Evolutionary conservation across 2,888 invertebrate genomes (phyloP).

Genomic region (Dioctria rufipes): DNA sequence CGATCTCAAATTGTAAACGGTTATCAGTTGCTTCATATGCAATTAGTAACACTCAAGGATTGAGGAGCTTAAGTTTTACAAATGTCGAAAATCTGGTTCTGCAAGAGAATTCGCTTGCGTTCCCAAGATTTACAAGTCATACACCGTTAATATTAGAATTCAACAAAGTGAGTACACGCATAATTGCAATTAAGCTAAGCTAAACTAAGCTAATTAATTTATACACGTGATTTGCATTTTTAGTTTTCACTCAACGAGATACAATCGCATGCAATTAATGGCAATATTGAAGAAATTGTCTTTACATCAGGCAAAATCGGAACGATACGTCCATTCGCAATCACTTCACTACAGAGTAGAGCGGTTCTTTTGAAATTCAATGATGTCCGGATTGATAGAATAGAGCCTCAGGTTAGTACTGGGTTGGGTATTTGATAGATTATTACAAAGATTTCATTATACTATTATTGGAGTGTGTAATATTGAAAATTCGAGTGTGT

Average conservation of each 20-base stretch:
- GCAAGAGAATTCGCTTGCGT: constrained; percentile 76
- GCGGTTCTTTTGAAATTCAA: constrained; percentile 77
- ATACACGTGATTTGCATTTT: constrained; percentile 9
- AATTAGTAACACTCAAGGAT: constrained; percentile 75
- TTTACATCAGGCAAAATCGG: constrained; percentile 77
- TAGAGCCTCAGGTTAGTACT: constrained; percentile 72
- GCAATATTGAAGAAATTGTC: constrained; percentile 79
- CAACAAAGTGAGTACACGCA: constrained; percentile 63
- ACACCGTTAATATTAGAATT: constrained; percentile 69
- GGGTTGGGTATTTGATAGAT: background rate
- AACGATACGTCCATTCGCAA: constrained; percentile 80
- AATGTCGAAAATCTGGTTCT: constrained; percentile 78
- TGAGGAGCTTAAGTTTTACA: constrained; percentile 77
- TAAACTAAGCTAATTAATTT: background rate
- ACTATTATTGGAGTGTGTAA: too few species aligned
- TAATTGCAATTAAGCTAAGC: background rate
- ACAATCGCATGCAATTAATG: constrained; percentile 78
- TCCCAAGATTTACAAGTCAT: constrained; percentile 72
- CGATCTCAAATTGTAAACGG: constrained; percentile 78
- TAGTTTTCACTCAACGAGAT: constrained; percentile 71
- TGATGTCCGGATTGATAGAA: constrained; percentile 75
- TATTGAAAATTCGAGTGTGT: background rate
- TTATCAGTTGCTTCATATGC: constrained; percentile 76
- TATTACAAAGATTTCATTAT: too few species aligned
- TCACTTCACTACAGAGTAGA: constrained; percentile 79